Evolutionary conservation across 2,888 invertebrate genomes (phyloP).

Genomic region (Cephus rjabovi): DNA sequence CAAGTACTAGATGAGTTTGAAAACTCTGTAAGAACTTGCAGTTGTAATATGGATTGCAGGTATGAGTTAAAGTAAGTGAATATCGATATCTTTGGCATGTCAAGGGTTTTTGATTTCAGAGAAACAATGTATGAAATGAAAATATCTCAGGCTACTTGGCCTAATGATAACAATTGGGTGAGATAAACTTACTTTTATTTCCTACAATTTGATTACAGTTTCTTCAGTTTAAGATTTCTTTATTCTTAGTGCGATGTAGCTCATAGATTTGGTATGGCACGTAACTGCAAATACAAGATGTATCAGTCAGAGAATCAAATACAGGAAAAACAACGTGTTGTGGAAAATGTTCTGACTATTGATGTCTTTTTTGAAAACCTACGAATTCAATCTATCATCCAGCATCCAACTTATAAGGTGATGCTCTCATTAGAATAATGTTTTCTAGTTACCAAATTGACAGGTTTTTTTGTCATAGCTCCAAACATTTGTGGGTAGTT

Average conservation of each 20-base stretch:
- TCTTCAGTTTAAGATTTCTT: neutral
- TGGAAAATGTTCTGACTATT: slow-evolving; percentile 27
- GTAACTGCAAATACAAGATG: slow-evolving; percentile 8
- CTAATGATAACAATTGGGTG: slow-evolving; percentile 31
- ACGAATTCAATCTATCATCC: slow-evolving; percentile 26
- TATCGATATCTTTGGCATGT: neutral
- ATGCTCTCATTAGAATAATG: neutral
- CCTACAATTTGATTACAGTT: neutral
- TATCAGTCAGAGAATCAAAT: slow-evolving; percentile 14
- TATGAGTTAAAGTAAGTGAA: slow-evolving; percentile 3
- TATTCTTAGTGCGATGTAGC: slow-evolving; percentile 18
- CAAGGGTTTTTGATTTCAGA: slow-evolving; percentile 17
- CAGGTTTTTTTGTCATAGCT: slow-evolving; percentile 8
- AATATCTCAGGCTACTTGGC: slow-evolving; percentile 33
- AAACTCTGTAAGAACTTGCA: slow-evolving; percentile 21
- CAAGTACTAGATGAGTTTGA: slow-evolving; percentile 30
- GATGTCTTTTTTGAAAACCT: slow-evolving; percentile 32
- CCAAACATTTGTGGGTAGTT: slow-evolving; percentile 28
- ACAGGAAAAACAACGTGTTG: slow-evolving; percentile 17
- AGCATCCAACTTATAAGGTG: slow-evolving; percentile 31
- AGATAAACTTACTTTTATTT: slow-evolving; percentile 5
- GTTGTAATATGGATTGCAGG: slow-evolving; percentile 36
- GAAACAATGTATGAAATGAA: slow-evolving; percentile 30
- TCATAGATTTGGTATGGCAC: slow-evolving; percentile 17
- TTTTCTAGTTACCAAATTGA: neutral